These are phyloP conservation scores for Dolichotis patagonum DNA, from an alignment of 2,113 vertebrate species.

Conservation along the genomic window DNA sequence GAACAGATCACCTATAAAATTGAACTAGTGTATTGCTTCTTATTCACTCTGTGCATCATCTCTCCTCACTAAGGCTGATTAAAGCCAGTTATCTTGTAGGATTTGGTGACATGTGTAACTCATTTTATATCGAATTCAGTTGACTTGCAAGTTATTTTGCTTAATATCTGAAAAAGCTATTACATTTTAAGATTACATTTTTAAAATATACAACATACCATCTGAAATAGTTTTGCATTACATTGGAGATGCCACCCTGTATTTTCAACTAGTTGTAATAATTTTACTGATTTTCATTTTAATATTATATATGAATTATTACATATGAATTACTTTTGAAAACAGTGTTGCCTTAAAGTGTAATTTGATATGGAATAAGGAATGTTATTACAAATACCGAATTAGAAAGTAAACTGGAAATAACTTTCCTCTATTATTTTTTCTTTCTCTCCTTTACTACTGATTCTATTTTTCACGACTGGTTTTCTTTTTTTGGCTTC, in stretches of 20 bases:
- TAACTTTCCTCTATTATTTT: not conserved
- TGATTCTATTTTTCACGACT: not conserved
- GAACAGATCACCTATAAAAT: constrained; percentile 28
- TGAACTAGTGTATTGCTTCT: constrained; percentile 28
- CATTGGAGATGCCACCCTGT: constrained; percentile 13
- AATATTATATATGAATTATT: not conserved
- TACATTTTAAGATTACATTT: constrained; percentile 57
- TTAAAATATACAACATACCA: constrained; percentile 40
- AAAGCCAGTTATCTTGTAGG: constrained; percentile 56
- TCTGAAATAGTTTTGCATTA: not conserved
- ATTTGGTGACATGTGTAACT: constrained; percentile 51
- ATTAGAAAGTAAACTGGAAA: constrained; percentile 52
- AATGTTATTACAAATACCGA: constrained; percentile 12
- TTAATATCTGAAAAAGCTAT: constrained; percentile 62
- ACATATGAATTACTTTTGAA: constrained; percentile 55
- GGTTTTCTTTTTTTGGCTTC: not conserved
- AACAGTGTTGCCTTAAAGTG: not conserved
- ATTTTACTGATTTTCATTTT: constrained; percentile 22
- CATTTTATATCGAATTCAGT: constrained; percentile 38
- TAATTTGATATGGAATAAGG: constrained; percentile 14
- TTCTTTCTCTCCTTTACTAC: not conserved
- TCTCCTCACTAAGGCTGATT: constrained; percentile 53
- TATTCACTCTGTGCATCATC: constrained; percentile 14
- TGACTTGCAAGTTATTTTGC: constrained; percentile 65
- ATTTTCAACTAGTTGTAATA: constrained; percentile 55